phyloP scores from a whole-genome alignment of 2,797 vertebrate species.

The Sebastes jordani region DNA sequence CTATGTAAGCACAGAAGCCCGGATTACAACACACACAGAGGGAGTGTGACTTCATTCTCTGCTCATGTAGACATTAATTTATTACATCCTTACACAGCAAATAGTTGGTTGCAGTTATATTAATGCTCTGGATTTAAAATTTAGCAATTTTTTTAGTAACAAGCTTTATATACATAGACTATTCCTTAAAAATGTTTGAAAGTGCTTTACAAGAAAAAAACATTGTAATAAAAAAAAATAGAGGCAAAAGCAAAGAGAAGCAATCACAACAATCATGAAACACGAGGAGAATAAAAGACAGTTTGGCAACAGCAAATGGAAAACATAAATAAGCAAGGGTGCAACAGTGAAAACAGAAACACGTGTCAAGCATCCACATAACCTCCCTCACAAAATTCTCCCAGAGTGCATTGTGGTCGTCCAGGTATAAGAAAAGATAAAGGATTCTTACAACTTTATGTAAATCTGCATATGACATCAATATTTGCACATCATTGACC shows the following conservation, averaged over 20 bases:
- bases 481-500: conserved; percentile 18
- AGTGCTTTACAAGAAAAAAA: neutral
- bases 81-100: too few species aligned
- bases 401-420: neutral
- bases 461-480: conserved; percentile 11
- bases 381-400: conserved; percentile 23
- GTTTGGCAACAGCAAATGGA: conserved; percentile 10
- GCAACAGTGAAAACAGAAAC: neutral
- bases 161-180: neutral
- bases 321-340: neutral
- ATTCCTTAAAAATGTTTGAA: neutral
- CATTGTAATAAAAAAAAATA: neutral
- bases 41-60: too few species aligned
- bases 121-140: neutral
- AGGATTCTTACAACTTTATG: conserved; percentile 23
- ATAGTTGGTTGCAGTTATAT: too few species aligned
- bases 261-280: neutral
- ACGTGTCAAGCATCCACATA: conserved; percentile 5
- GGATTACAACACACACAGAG: too few species aligned
- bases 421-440: conserved; percentile 25
- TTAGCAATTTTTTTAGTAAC: neutral
- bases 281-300: neutral
- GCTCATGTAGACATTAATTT: too few species aligned
- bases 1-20: too few species aligned
- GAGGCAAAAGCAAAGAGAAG: neutral